Conservation (phyloP, 2,113 vertebrate genomes). For the Upupa epops region DNA sequence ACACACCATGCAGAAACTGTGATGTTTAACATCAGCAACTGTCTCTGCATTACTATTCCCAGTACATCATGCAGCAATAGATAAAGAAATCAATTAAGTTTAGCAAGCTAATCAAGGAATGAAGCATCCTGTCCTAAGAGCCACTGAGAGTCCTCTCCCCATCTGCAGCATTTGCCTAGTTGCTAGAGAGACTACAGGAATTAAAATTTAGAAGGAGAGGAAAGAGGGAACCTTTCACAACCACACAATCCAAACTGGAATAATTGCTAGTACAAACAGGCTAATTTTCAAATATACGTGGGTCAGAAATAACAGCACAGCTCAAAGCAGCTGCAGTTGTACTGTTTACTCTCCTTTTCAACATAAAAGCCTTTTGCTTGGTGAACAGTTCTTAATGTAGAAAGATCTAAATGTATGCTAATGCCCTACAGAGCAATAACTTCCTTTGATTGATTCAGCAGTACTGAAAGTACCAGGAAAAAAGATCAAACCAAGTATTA, state of each 20-base stretch:
- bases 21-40: background rate
- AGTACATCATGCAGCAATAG: background rate
- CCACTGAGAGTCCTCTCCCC: background rate
- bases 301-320: conserved; percentile 57
- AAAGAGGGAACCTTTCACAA: background rate
- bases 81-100: background rate
- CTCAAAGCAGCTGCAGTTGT: conserved; percentile 58
- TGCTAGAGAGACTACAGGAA: background rate
- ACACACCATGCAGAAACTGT: background rate
- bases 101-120: background rate
- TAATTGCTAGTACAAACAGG: conserved; percentile 60
- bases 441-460: conserved; percentile 74
- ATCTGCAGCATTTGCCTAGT: background rate
- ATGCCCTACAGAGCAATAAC: conserved; percentile 69
- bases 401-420: conserved; percentile 69
- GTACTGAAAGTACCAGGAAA: conserved; percentile 48
- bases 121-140: background rate
- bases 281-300: conserved; percentile 19
- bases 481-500: conserved; percentile 68
- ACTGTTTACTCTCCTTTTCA: conserved; percentile 65
- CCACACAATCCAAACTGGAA: background rate
- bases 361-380: conserved; percentile 70
- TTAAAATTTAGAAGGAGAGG: background rate
- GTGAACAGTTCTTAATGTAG: conserved; percentile 63
- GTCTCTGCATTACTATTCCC: background rate